Evolutionary conservation across 2,888 invertebrate genomes (phyloP).

Genomic region (Nowickia ferox): DNA sequence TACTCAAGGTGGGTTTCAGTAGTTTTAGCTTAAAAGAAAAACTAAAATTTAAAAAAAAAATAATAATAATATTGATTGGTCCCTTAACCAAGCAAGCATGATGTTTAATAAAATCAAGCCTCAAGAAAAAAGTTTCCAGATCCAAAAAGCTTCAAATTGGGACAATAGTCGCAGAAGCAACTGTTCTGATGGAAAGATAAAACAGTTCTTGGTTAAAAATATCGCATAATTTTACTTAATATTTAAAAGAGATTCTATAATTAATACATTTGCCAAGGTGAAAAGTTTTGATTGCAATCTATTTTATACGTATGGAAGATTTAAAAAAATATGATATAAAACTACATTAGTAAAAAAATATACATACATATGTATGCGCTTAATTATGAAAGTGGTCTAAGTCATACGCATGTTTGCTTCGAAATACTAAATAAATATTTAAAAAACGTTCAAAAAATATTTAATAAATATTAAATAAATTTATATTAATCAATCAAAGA

Average conservation of each 20-base stretch:
- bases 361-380: too few relatives aligned
- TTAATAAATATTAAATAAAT: too few relatives aligned
- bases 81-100: conserved; percentile 57
- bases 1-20: conserved; percentile 56
- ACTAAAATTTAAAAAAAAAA: conserved; percentile 22
- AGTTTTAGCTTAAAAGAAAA: conserved; percentile 42
- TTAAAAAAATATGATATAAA: too few relatives aligned
- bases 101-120: not conserved
- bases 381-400: too few relatives aligned
- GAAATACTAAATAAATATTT: too few relatives aligned
- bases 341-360: too few relatives aligned
- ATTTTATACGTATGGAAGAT: too few relatives aligned
- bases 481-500: too few relatives aligned
- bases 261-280: too few relatives aligned
- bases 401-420: too few relatives aligned
- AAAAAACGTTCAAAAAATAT: too few relatives aligned
- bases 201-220: not conserved
- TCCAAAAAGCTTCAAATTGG: not conserved
- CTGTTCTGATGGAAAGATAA: not conserved
- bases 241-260: conserved; percentile 13
- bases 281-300: not conserved
- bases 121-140: not conserved
- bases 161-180: not conserved
- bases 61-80: conserved; percentile 57
- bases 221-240: not conserved